Percentiles rank a stretch among this genome's conserved stretches.
These are phyloP conservation scores for Margaritifera margaritifera DNA, from an alignment of 2,888 invertebrate genomes.

Conservation along the genomic window DNA sequence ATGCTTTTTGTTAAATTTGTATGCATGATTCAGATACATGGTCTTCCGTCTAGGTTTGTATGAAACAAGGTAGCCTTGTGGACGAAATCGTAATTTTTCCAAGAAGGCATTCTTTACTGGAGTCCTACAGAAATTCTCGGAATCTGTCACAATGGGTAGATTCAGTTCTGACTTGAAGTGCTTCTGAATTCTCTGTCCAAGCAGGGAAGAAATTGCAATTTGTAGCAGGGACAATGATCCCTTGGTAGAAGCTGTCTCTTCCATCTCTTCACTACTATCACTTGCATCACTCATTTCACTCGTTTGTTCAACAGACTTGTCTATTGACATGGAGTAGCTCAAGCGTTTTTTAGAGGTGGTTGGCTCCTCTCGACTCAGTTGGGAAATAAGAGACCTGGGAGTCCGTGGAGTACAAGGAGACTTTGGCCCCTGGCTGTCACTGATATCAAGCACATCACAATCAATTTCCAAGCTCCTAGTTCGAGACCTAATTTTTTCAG, in stretches of 20 bases:
- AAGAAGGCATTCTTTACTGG: slow-evolving; percentile 58
- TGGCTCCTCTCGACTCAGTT: slow-evolving; percentile 58
- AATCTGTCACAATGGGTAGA: slow-evolving; percentile 47
- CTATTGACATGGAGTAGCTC: slow-evolving; percentile 39
- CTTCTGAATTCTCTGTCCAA: slow-evolving; percentile 61
- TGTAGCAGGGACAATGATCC: slow-evolving; percentile 48
- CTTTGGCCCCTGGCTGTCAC: slow-evolving; percentile 42
- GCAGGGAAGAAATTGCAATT: slow-evolving; percentile 59
- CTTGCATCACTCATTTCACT: slow-evolving; percentile 39
- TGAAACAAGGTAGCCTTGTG: slow-evolving; percentile 47
- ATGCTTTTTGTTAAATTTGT: slow-evolving; percentile 55
- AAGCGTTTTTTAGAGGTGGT: slow-evolving; percentile 33
- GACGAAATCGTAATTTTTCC: slow-evolving; percentile 55
- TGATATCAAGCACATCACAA: slow-evolving; percentile 50
- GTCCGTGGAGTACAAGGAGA: slow-evolving; percentile 61
- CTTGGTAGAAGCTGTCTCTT: slow-evolving; percentile 23
- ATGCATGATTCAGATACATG: slow-evolving; percentile 48
- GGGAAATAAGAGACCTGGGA: slow-evolving; percentile 66
- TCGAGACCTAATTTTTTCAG: slow-evolving; percentile 44
- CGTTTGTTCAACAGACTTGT: slow-evolving; percentile 23
- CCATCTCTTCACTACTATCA: slow-evolving; percentile 36
- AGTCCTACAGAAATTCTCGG: slow-evolving; percentile 58
- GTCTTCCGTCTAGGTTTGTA: slow-evolving; percentile 49
- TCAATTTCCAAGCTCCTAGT: slow-evolving; percentile 54
- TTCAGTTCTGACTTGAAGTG: slow-evolving; percentile 54